Evolutionary conservation across 2,888 invertebrate species (phyloP), one percentile per base, ranked within the genome.

Genomic region (Eledone cirrhosa): DNA sequence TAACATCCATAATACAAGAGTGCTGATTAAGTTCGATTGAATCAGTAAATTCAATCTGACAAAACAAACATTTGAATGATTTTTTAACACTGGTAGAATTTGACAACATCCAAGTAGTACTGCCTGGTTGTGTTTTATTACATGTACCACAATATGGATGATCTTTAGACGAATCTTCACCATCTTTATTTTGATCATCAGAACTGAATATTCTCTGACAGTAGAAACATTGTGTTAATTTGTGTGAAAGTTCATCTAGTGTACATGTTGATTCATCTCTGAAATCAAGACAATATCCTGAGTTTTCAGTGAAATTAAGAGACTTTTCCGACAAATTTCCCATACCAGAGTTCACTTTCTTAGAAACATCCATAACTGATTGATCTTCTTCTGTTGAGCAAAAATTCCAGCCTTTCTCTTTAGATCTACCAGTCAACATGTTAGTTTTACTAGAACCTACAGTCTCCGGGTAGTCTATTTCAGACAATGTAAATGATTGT

Each of bases 191-290:
- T 24, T 31, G n/a, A 19, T 72, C 72, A n/a, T 72, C 72, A 72
- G 41, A 41, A 29, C 41, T 72, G 33, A 72, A 72, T n/a, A 72
- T 72, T 14, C 72, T 31, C 24, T 72, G 33, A 22, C 72, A 72
- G 22, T 72, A 72, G n/a, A 33, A 11, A 24, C 72, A 72, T 8
- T 72, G 72, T 41, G 72, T 72, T 31, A 72, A 41, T 72, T 72
- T 72, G 41, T 72, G 31, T 72, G 72, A 31, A 19, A 72, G 72
- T 2, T 72, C 72, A 72, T 72, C 72, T 11, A 72, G 22, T 72
- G 72, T 72, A 22, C 72, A 72, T 22, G 33, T 72, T 3, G 72
- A 31, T 41, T 72, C 72, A 33, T 72, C 72, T 31, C 33, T 31
- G n/a, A 72, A 19, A 22, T 72, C 22, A 22, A 72, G 41, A 11